Evolutionary conservation across 2,113 vertebrate species (phyloP).

Genomic region (Prolemur simus): DNA sequence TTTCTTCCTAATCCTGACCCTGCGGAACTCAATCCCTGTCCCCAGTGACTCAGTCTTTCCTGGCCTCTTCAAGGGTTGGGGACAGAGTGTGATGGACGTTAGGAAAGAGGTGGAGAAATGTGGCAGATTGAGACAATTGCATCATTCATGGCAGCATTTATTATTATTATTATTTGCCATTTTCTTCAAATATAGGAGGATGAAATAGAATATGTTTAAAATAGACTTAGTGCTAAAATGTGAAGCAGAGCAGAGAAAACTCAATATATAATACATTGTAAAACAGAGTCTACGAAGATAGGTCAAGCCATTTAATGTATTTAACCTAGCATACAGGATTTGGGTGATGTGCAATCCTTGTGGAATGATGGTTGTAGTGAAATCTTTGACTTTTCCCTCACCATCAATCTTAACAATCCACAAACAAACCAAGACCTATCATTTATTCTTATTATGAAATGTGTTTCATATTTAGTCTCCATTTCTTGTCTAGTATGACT

Average conservation of each 20-base stretch:
- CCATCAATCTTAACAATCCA: background rate
- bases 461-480: background rate
- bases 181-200: background rate
- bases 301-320: background rate
- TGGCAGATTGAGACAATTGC: background rate
- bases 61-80: background rate
- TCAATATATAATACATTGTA: background rate
- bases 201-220: background rate
- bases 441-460: constrained; percentile 29
- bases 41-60: background rate
- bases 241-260: background rate
- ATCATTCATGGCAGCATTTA: background rate
- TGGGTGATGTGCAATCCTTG: background rate
- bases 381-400: background rate
- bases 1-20: background rate
- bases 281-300: background rate
- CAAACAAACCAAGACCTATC: background rate
- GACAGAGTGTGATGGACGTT: background rate
- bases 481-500: background rate
- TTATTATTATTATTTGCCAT: background rate
- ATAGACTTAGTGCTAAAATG: background rate
- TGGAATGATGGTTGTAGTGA: background rate
- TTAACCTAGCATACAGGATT: background rate
- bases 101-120: background rate
- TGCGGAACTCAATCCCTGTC: background rate